Conservation (phyloP, 2,113 vertebrate genomes). For the Alces alces region DNA sequence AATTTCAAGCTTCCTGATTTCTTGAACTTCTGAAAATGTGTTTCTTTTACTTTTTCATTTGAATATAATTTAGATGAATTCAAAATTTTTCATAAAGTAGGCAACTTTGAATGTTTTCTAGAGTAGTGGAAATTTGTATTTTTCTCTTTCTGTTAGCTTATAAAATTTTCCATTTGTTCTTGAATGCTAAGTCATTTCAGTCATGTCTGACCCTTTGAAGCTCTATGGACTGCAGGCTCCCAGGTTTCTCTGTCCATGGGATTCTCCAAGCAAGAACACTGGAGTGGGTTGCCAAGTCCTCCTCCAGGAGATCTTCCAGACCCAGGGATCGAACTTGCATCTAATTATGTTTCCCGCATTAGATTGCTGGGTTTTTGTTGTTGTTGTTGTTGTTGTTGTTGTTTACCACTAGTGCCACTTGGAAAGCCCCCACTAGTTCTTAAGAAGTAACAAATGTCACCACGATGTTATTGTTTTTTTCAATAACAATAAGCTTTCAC, state of each 20-base stretch:
- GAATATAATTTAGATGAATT: background rate
- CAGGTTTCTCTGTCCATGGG: background rate
- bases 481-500: background rate
- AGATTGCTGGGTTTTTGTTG: background rate
- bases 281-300: background rate
- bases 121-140: background rate
- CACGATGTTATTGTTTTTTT: background rate
- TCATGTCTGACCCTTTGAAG: background rate
- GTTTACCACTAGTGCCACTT: background rate
- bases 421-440: background rate
- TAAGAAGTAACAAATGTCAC: background rate
- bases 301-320: background rate
- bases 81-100: background rate
- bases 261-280: background rate
- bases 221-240: background rate
- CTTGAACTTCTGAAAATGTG: background rate
- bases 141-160: background rate
- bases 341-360: background rate
- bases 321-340: background rate
- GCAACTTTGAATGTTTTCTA: background rate
- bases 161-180: background rate
- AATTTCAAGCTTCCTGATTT: background rate
- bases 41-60: constrained; percentile 6
- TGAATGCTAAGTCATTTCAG: background rate
- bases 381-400: background rate